A percentile compares a stretch with the other conserved stretches of the same genome.
These are phyloP conservation scores for Pitta sordida DNA, from an alignment of 2,113 vertebrate genomes.

Conservation along the genomic window DNA sequence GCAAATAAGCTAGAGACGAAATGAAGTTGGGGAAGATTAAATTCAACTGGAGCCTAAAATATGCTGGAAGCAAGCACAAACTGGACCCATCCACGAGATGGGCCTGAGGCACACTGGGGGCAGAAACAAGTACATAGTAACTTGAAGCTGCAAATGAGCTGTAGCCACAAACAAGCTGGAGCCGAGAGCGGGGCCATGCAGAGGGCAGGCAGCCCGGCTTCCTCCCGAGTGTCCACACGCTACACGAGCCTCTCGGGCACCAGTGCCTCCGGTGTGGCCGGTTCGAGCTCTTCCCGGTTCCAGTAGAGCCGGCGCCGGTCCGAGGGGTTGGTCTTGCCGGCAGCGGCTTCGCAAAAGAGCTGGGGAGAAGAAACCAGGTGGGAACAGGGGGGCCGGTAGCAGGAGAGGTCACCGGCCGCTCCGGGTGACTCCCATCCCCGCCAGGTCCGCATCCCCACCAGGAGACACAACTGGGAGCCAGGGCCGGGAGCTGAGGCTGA, in stretches of 20 bases:
- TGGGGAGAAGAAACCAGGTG: background rate
- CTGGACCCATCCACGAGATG: background rate
- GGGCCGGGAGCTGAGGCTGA: background rate
- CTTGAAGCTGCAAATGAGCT: background rate
- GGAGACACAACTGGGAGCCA: background rate
- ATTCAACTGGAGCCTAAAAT: background rate
- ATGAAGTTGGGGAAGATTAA: background rate
- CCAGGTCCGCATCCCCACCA: background rate
- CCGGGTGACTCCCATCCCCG: no score
- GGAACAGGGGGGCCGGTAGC: background rate
- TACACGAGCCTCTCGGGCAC: background rate
- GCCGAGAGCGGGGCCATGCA: background rate
- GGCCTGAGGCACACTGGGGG: background rate
- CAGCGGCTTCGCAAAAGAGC: background rate
- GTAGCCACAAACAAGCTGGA: background rate
- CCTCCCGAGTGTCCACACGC: background rate
- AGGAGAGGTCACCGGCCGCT: background rate
- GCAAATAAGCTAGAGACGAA: background rate
- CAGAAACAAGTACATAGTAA: background rate
- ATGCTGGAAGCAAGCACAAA: background rate
- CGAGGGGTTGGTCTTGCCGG: background rate
- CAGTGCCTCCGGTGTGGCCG: no score
- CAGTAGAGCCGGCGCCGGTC: background rate
- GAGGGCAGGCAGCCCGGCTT: background rate
- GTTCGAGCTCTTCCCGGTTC: background rate